Conservation (phyloP, 2,888 invertebrate genomes). For the Linnaemya tessellans region DNA sequence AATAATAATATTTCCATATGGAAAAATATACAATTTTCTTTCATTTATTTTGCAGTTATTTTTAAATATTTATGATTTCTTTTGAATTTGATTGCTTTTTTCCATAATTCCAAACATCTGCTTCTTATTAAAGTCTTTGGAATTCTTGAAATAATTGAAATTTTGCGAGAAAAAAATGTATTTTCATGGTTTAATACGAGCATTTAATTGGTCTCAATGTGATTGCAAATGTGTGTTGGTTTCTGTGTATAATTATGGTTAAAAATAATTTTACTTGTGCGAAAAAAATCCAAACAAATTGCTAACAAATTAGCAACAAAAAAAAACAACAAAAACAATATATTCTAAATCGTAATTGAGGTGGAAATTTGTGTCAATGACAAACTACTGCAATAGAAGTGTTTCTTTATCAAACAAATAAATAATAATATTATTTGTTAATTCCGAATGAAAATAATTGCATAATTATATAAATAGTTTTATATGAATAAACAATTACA, state of each 20-base stretch:
- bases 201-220: constrained; percentile 20
- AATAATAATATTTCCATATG: constrained; percentile 26
- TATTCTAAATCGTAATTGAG: constrained; percentile 45
- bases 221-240: background rate
- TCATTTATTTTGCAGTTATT: constrained; percentile 43
- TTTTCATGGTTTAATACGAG: constrained; percentile 18
- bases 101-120: constrained; percentile 58
- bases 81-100: constrained; percentile 29
- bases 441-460: constrained; percentile 39
- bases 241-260: constrained; percentile 49
- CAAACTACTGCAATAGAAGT: constrained; percentile 51
- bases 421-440: constrained; percentile 34
- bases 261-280: constrained; percentile 44
- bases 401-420: constrained; percentile 33
- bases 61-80: constrained; percentile 61
- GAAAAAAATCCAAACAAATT: constrained; percentile 44
- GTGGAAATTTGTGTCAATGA: constrained; percentile 68
- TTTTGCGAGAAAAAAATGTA: constrained; percentile 18
- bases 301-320: constrained; percentile 28
- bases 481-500: constrained; percentile 17
- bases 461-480: constrained; percentile 10
- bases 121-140: constrained; percentile 65
- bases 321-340: background rate
- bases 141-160: constrained; percentile 64
- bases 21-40: constrained; percentile 13